Evolutionary conservation across 2,797 vertebrate species (phyloP).

Genomic region (Pagetopsis macropterus): DNA sequence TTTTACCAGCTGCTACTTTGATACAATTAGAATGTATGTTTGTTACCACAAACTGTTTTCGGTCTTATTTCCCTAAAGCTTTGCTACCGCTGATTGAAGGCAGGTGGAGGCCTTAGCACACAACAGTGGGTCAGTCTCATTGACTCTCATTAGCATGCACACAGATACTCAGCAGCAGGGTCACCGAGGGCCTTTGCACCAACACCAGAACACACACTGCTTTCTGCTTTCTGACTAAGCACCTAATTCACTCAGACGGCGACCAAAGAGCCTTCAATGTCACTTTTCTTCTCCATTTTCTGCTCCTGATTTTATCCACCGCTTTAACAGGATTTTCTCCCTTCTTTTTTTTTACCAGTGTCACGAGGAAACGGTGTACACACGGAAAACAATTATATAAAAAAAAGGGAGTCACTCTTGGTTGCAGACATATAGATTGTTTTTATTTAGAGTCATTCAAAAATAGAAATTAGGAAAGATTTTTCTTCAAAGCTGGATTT

Average conservation of each 20-base stretch:
- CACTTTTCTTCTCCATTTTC: neutral
- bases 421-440: slow-evolving; percentile 4
- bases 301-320: slow-evolving; percentile 11
- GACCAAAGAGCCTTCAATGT: neutral
- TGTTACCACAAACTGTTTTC: slow-evolving; percentile 2
- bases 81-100: slow-evolving; percentile 3
- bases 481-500: slow-evolving; percentile 3
- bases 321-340: slow-evolving; percentile 20
- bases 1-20: slow-evolving; percentile 81
- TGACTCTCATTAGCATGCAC: slow-evolving; percentile 13
- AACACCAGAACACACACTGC: slow-evolving; percentile 10
- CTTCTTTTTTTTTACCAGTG: slow-evolving; percentile 12
- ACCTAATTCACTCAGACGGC: neutral
- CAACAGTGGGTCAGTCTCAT: neutral
- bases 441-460: neutral
- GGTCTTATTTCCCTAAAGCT: neutral
- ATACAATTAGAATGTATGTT: neutral
- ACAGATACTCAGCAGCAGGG: neutral
- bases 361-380: slow-evolving; percentile 11
- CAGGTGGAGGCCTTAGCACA: neutral
- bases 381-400: slow-evolving; percentile 6
- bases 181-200: neutral
- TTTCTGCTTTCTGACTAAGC: slow-evolving; percentile 1
- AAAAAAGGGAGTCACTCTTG: slow-evolving; percentile 36
- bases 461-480: neutral